Evolutionary conservation across 1,140 invertebrate genomes (phyloP).

Genomic region (Apocrypta bakeri): DNA sequence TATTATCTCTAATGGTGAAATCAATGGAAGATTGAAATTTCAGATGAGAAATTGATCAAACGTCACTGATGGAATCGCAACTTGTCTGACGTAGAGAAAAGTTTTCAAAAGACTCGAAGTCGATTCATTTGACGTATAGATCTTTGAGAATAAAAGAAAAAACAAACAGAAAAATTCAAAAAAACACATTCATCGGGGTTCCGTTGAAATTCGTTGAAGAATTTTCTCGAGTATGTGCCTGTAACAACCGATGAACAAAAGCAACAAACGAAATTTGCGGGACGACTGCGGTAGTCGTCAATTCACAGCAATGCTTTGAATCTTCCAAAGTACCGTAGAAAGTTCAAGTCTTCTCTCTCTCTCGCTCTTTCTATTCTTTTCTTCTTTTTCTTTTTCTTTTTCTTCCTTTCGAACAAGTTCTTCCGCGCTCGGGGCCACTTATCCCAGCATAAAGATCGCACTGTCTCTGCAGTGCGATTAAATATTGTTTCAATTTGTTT

Average conservation of each 20-base stretch:
- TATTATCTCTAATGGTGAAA: too few species aligned
- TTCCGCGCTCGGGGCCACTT: not conserved
- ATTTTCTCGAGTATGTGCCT: not conserved
- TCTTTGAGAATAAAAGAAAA: not conserved
- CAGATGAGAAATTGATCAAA: too few species aligned
- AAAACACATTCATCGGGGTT: not conserved
- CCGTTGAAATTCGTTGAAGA: not conserved
- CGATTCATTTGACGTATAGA: not conserved
- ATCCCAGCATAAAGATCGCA: not conserved
- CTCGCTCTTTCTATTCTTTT: too few species aligned
- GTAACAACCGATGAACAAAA: not conserved
- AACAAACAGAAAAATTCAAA: too few species aligned
- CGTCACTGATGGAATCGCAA: too few species aligned
- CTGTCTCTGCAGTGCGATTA: not conserved
- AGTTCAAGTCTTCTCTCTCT: not conserved
- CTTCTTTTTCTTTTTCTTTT: not conserved
- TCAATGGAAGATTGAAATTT: too few species aligned
- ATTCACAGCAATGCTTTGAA: not conserved
- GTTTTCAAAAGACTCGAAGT: too few species aligned
- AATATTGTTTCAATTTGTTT: slow-evolving; percentile 28
- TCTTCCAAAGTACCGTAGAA: not conserved
- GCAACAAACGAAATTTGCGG: not conserved
- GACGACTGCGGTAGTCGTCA: not conserved
- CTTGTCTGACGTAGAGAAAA: too few species aligned
- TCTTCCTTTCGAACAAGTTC: not conserved